Evolutionary conservation across 1,140 invertebrate genomes (phyloP).

Genomic region (Chymomyza costata): DNA sequence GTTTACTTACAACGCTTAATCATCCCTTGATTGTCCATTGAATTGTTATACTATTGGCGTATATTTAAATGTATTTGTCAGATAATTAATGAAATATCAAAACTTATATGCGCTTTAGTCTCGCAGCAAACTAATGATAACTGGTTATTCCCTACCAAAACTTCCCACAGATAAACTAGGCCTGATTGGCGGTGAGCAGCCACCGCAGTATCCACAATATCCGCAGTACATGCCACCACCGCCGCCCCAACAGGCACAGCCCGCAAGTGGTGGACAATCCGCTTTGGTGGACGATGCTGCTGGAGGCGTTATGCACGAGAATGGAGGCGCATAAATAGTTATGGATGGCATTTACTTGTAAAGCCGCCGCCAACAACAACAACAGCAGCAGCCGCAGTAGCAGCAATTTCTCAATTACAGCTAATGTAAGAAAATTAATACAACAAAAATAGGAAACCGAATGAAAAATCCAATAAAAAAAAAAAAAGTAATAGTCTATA

Average conservation of each 20-base stretch:
- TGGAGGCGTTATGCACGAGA: slow-evolving; percentile 25
- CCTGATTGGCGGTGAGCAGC: slow-evolving; percentile 76
- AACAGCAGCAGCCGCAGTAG: slow-evolving; percentile 11
- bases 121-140: slow-evolving; percentile 10
- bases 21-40: slow-evolving; percentile 42
- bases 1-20: not conserved
- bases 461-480: slow-evolving; percentile 17
- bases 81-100: slow-evolving; percentile 20
- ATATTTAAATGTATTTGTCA: slow-evolving; percentile 65
- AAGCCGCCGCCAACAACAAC: slow-evolving; percentile 24
- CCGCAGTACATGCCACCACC: slow-evolving; percentile 75
- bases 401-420: slow-evolving; percentile 27
- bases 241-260: slow-evolving; percentile 53
- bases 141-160: not conserved
- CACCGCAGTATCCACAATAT: slow-evolving; percentile 69
- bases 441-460: slow-evolving; percentile 9
- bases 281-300: slow-evolving; percentile 51
- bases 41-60: slow-evolving; percentile 42
- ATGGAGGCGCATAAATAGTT: slow-evolving; percentile 57
- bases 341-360: slow-evolving; percentile 38
- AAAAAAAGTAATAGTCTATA: slow-evolving; percentile 14
- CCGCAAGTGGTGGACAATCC: slow-evolving; percentile 56
- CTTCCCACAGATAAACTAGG: slow-evolving; percentile 63
- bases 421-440: slow-evolving; percentile 6
- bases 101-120: not conserved